Evolutionary conservation across 2,888 invertebrate genomes (phyloP), one percentile per base, ranked within the genome.

Genomic region (Acleris literana): DNA sequence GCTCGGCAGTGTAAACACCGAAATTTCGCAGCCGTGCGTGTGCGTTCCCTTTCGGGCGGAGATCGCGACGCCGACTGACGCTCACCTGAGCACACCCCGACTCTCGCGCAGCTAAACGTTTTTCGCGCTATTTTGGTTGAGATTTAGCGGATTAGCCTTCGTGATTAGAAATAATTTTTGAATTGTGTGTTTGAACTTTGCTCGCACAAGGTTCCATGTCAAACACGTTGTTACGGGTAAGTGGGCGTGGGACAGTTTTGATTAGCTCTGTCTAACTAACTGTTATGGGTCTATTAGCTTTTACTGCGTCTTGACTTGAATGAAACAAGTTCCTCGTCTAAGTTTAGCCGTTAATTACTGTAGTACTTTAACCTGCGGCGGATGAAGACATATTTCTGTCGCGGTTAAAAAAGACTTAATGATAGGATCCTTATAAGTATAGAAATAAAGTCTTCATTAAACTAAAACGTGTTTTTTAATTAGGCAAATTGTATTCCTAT

Each of bases 121-220:
- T 92, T 92, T 92, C 90, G 91, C 92, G 92, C 92, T 92, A 92
- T 91, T 92, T 92, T 88, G 90, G 90, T 90, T 88, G 90, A 90
- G 86, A 90, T 89, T 89, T 88, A 86, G 86, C 90, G 85, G 87
- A 90, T 90, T 90, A 90, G 89, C 85, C 90, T 85, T 84, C 85
- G 80, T 88, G 87, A 89, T 90, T 89, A 91, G 84, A 82, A 81
- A 77, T 53, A 46, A 56, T 33, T 55, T 29, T 39, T 16, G n/a
- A 7, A 25, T 29, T 18, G 7, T 48, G 22, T n/a, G 49, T 16
- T 43, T 29, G 43, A 20, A 51, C 56, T 49, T 63, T 20, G 7
- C 2, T 1, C n/a, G 11, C 17, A 49, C 18, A 49, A 20, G 17
- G 46, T 6, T 46, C 17, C n/a, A n/a, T 17, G 39, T 46, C n/a